These are phyloP conservation scores for Belonocnema kinseyi DNA, from an alignment of 1,140 invertebrate genomes.

Conservation along the genomic window DNA sequence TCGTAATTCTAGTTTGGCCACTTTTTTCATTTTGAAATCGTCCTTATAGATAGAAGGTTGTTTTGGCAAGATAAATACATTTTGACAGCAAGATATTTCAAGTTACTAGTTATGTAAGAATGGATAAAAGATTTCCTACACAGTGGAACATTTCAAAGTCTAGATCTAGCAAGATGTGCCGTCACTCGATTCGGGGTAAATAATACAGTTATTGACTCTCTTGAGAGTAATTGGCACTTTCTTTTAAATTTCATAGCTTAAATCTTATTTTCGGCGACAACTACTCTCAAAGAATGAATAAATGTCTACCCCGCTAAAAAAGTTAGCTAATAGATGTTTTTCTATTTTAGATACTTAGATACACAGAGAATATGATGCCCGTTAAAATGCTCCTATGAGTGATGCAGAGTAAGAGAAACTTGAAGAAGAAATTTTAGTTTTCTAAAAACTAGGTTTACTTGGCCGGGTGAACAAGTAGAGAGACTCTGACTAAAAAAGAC, in stretches of 20 bases:
- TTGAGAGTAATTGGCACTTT: background rate
- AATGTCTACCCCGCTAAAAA: background rate
- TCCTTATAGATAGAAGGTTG: constrained; percentile 8
- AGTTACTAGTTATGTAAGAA: constrained; percentile 14
- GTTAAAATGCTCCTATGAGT: constrained; percentile 25
- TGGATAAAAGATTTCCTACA: constrained; percentile 34
- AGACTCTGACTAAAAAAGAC: background rate
- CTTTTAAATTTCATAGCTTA: background rate
- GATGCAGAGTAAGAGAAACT: constrained; percentile 1
- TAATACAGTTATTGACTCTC: constrained; percentile 7
- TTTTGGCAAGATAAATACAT: constrained; percentile 24
- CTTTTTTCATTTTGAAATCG: background rate
- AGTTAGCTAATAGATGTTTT: constrained; percentile 24
- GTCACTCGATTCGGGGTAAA: background rate
- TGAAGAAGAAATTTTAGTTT: constrained; percentile 12
- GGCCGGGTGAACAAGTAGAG: constrained; percentile 8
- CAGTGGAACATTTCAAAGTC: constrained; percentile 33
- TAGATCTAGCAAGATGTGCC: constrained; percentile 3
- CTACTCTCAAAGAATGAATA: constrained; percentile 18
- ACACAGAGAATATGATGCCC: constrained; percentile 27
- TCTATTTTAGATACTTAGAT: constrained; percentile 27
- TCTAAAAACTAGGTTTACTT: constrained; percentile 12
- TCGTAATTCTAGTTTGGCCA: constrained; percentile 24
- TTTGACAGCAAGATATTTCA: constrained; percentile 19
- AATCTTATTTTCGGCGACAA: background rate